Base-by-base conservation (phyloP, 2,797 vertebrate genomes). In the Bradypus variegatus region DNA sequence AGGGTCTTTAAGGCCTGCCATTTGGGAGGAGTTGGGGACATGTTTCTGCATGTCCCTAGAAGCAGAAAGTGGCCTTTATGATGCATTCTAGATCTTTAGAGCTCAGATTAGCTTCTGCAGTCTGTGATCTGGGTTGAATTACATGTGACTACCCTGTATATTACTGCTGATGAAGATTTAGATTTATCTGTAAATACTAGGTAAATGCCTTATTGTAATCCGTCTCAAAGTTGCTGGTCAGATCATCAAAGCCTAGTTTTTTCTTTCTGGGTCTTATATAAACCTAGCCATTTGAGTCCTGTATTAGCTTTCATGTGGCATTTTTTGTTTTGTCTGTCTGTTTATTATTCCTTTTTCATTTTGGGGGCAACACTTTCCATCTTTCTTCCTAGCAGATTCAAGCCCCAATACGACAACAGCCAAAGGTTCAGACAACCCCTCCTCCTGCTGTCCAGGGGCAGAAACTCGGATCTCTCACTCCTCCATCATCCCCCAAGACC, bases 401-500 rank as follows among this genome's bases (percentile, higher is more conserved):
- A 94, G 95, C 96, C 3, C 97, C 97, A 55, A 86, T 96, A 77
- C 97, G 97, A 91, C 97, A 96, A 86, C 96, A 97, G 80, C 96
- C 97, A 95, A 92, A 96, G 83, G 93, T 97, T 33, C 97, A 96
- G 48, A 94, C 94, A 67, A 95, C 95, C 0, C 94, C 96, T 1
- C 95, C 98, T 0, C 8, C 96, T 33, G 93, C 97, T 29, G 94
- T 95, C 82, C 98, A 97, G 89, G 96, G 97, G 2, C 98, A 98
- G 96, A 99, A 98, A 97, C 95, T 97, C 15, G 98, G 98, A 94
- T 99, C 99, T 31, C 97, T 99, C 93, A 99, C 99, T 3, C 99
- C 99, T 2, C 99, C 99, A 0, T 99, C 99, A 0, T 99, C 99
- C 19, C 99, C 99, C 72, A 99, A 99, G 98, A 98, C 98, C 0